Evolutionary conservation across 2,113 vertebrate genomes (phyloP).

Genomic region (Pollachius pollachius): DNA sequence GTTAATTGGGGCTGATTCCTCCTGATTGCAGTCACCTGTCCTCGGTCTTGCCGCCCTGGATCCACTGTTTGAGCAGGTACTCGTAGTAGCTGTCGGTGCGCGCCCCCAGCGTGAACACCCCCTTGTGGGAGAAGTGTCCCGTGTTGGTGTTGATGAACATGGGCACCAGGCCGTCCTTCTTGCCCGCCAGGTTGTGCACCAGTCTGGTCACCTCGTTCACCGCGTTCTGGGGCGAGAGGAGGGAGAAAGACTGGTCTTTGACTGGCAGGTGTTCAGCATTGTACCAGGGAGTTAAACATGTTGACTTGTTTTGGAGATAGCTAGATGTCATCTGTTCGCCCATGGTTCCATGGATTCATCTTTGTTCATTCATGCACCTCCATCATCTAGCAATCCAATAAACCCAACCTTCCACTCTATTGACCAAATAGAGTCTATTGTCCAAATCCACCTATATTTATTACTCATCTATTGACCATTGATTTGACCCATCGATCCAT

Average conservation of each 20-base stretch:
- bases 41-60: slow-evolving; percentile 94
- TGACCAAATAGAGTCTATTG: no score
- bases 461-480: no score
- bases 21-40: slow-evolving; percentile 71
- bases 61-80: slow-evolving; percentile 97
- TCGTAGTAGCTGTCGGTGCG: slow-evolving; percentile 98
- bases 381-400: no score
- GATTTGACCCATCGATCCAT: no score
- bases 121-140: slow-evolving; percentile 91
- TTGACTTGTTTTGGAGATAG: no score
- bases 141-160: slow-evolving; percentile 98
- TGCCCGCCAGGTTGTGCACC: slow-evolving; percentile 87
- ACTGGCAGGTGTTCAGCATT: no score
- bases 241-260: neutral
- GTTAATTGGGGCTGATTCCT: no score
- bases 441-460: no score
- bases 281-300: no score
- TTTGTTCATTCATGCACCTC: neutral
- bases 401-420: neutral
- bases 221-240: slow-evolving; percentile 72
- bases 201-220: slow-evolving; percentile 85
- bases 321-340: no score
- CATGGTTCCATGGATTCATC: neutral
- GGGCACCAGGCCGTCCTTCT: slow-evolving; percentile 92
- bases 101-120: slow-evolving; percentile 90